phyloP scores from a whole-genome alignment of 2,888 invertebrate species.

The Muschampia plurimacula region DNA sequence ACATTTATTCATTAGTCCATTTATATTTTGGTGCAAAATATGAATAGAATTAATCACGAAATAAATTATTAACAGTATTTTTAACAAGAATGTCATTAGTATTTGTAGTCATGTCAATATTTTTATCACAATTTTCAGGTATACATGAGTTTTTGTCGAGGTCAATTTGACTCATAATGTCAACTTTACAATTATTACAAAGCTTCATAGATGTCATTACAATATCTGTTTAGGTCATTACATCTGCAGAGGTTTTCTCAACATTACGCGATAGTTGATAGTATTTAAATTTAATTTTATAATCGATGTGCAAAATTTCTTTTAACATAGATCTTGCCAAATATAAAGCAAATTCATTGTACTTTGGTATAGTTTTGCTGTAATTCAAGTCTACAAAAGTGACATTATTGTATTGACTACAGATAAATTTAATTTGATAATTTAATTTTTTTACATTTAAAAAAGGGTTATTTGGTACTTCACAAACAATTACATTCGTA shows the following conservation, averaged over 20 bases:
- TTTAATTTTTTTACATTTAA: neutral
- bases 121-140: neutral
- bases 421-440: neutral
- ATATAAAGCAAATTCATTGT: neutral
- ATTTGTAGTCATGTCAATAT: conserved; percentile 2
- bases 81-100: neutral
- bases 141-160: neutral
- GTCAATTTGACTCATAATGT: neutral
- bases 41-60: conserved; percentile 10
- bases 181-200: neutral
- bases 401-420: neutral
- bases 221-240: neutral
- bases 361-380: neutral
- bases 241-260: neutral
- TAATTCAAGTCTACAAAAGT: neutral
- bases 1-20: conserved; percentile 12
- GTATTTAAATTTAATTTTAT: neutral
- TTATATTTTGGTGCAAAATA: conserved; percentile 17
- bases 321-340: conserved; percentile 1
- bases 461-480: neutral
- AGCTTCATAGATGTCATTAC: neutral
- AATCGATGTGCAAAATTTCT: neutral
- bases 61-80: conserved; percentile 18
- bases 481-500: neutral
- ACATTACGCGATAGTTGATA: neutral